These are phyloP conservation scores for Epinephelus cyanopodus DNA, from an alignment of 2,113 vertebrate genomes.

Conservation along the genomic window DNA sequence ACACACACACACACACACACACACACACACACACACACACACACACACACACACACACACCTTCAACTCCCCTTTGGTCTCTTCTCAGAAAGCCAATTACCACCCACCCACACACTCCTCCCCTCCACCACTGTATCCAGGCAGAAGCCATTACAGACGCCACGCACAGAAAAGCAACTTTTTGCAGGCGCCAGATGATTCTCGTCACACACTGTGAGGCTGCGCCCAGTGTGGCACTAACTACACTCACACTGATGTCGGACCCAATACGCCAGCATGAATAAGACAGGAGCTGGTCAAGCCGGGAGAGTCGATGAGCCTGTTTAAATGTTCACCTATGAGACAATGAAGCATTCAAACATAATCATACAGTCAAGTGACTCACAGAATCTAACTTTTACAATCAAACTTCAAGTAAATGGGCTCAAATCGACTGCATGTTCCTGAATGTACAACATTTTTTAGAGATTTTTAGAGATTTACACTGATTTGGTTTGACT, in stretches of 20 bases:
- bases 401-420: not conserved
- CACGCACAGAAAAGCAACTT: constrained; percentile 1
- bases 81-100: constrained; percentile 53
- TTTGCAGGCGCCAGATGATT: not conserved
- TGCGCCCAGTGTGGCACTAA: not conserved
- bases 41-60: constrained; percentile 27
- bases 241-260: not conserved
- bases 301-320: not conserved
- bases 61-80: constrained; percentile 28
- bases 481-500: not conserved
- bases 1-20: constrained; percentile 19
- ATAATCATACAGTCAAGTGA: not conserved
- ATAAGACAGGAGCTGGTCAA: not conserved
- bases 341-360: not conserved
- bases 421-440: not conserved
- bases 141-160: constrained; percentile 39
- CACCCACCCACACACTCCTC: not conserved
- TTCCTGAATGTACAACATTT: not conserved
- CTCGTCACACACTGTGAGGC: not conserved
- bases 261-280: not conserved
- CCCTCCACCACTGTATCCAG: constrained; percentile 43
- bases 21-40: constrained; percentile 15
- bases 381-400: not conserved
- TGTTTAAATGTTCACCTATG: not conserved
- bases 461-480: not conserved